A percentile compares a stretch with the other conserved stretches of the same genome.
These are phyloP conservation scores for Formica aserva DNA, from an alignment of 2,888 invertebrate genomes.

Conservation along the genomic window DNA sequence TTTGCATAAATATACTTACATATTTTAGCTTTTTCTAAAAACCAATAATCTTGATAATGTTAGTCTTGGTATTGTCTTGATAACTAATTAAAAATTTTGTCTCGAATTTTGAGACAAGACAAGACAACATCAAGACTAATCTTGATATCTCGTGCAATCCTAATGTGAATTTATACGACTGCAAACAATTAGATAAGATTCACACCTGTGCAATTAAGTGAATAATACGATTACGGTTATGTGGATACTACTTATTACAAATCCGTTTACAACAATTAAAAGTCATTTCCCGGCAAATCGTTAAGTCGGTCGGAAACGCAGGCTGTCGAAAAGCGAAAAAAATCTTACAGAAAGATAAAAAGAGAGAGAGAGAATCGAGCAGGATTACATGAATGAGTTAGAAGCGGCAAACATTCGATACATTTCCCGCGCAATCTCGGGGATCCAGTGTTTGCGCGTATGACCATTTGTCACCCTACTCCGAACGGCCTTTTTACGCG, in stretches of 20 bases:
- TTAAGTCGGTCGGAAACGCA: neutral
- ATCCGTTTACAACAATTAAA: conserved; percentile 15
- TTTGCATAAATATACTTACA: too few relatives aligned
- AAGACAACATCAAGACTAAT: too few relatives aligned
- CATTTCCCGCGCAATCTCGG: conserved; percentile 43
- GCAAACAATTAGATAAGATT: neutral
- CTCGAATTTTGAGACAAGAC: too few relatives aligned
- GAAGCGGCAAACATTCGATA: conserved; percentile 43
- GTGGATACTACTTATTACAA: conserved; percentile 9
- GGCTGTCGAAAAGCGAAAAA: neutral
- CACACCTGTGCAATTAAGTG: conserved; percentile 28
- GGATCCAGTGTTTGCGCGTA: conserved; percentile 48
- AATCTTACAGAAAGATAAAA: neutral
- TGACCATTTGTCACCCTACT: conserved; percentile 49
- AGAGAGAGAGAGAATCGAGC: neutral
- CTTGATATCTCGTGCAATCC: too few relatives aligned
- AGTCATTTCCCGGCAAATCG: conserved; percentile 7
- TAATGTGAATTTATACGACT: neutral
- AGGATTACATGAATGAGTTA: conserved; percentile 16
- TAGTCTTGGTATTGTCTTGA: too few relatives aligned
- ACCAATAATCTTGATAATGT: too few relatives aligned
- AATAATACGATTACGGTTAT: conserved; percentile 15
- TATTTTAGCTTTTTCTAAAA: too few relatives aligned
- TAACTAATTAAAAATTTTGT: too few relatives aligned
- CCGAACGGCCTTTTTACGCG: conserved; percentile 41